Base-by-base conservation (phyloP, 2,113 vertebrate species). In the Mormoops blainvillei region DNA sequence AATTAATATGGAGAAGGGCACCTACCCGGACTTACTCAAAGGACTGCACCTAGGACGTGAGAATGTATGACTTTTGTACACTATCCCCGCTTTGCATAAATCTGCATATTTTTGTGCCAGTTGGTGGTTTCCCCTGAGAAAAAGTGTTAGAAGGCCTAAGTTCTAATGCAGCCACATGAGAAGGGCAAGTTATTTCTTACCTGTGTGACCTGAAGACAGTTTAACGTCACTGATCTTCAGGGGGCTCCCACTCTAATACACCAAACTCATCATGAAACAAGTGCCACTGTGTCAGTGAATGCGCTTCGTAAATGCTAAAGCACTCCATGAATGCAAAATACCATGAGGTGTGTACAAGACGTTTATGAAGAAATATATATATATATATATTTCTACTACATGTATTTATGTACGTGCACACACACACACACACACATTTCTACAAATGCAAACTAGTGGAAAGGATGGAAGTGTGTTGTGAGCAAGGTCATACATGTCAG, bases 1-100 rank as follows among this genome's bases (percentile, higher is more conserved):
- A 89, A 56, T 97, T 54, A 95, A 74, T 67, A 36, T 16, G 89
- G 45, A 95, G 96, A 96, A 95, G 58, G 56, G 7, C 13, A 58
- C 50, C 12, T 16, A 26, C 41, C 4, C n/a, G 11, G 68, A 73
- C 36, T 61, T 56, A 2, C 16, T 15, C 43, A 36, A 5, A 78
- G n/a, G 33, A 10, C 15, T 63, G 20, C 9, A 56, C 36, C 5
- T 16, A 65, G 18, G 15, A 33, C 41, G 4, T 18, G 33, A 38
- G 61, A 28, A 76, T 38, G 45, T 4, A 10, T 48, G 41, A 68
- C 13, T 67, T 93, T 56, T 61, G 6, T 91, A 24, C 52, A 6
- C 43, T 48, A 16, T 14, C 15, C 3, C 22, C 52, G 61, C 58
- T 71, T 67, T 31, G 38, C 38, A 95, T 7, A 87, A 86, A 50